A percentile compares a stretch with the other conserved stretches of the same genome.
Conservation (phyloP, 2,113 vertebrate genomes). For the Oophaga pumilio region DNA sequence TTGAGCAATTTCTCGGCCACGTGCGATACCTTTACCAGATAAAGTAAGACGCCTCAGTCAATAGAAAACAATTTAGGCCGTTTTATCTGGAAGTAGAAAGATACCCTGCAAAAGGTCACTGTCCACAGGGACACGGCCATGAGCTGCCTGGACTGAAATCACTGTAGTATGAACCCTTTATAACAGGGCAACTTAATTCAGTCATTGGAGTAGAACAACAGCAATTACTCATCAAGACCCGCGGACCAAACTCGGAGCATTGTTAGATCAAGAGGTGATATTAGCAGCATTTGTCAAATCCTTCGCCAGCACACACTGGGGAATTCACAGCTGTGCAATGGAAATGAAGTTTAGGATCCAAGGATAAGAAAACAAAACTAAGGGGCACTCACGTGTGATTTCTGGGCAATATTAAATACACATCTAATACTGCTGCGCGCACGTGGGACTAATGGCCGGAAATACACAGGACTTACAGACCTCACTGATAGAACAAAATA, state of each 20-base stretch:
- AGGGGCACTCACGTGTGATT: neutral
- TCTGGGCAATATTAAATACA: neutral
- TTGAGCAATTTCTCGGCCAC: neutral
- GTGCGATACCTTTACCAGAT: conserved; percentile 33
- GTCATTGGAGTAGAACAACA: conserved; percentile 79
- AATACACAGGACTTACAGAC: neutral
- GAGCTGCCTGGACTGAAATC: conserved; percentile 63
- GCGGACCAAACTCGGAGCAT: conserved; percentile 77
- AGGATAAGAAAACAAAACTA: neutral
- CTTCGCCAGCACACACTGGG: conserved; percentile 78
- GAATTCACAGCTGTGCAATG: conserved; percentile 84
- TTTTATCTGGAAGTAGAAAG: conserved; percentile 55
- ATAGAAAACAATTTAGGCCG: conserved; percentile 59
- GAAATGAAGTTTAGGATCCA: conserved; percentile 76
- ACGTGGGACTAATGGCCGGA: neutral
- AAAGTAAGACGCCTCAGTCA: conserved; percentile 51
- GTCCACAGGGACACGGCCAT: conserved; percentile 40
- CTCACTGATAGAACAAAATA: neutral
- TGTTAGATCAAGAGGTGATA: conserved; percentile 86
- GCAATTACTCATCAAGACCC: conserved; percentile 81
- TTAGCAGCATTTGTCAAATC: conserved; percentile 89
- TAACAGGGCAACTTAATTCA: conserved; percentile 72
- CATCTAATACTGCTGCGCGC: neutral
- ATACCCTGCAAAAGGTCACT: conserved; percentile 50
- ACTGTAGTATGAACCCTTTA: conserved; percentile 63